Conservation (phyloP, 2,888 invertebrate species). For the Andrena trimmerana region DNA sequence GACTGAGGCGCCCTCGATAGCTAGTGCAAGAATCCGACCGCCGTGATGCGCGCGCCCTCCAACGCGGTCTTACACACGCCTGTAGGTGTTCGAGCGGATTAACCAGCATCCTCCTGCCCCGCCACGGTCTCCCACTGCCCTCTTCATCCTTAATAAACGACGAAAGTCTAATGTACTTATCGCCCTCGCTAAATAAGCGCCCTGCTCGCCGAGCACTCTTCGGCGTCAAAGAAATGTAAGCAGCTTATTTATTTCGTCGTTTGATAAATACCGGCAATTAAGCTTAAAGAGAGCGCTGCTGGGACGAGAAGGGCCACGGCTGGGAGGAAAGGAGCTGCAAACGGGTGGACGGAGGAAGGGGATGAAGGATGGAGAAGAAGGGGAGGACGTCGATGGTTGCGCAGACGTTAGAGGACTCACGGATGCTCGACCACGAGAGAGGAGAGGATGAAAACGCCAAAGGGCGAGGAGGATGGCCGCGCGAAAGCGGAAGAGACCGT, state of each 20-base stretch:
- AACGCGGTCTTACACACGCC: background rate
- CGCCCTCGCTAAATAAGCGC: slow-evolving; percentile 77
- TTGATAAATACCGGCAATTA: slow-evolving; percentile 83
- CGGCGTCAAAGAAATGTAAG: slow-evolving; percentile 79
- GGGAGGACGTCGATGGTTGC: slow-evolving; percentile 26
- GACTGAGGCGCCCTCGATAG: slow-evolving; percentile 17
- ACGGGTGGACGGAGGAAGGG: background rate
- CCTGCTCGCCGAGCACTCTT: slow-evolving; percentile 54
- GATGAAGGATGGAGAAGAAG: background rate
- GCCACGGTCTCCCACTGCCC: slow-evolving; percentile 31
- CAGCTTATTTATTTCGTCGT: slow-evolving; percentile 82
- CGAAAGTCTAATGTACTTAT: slow-evolving; percentile 76
- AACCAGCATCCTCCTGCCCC: slow-evolving; percentile 28
- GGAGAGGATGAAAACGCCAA: slow-evolving; percentile 37
- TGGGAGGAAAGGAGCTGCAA: background rate
- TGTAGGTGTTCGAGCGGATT: slow-evolving; percentile 54
- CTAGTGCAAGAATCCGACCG: slow-evolving; percentile 31
- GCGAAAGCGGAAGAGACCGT: slow-evolving; percentile 4
- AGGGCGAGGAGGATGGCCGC: slow-evolving; percentile 18
- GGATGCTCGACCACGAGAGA: slow-evolving; percentile 22
- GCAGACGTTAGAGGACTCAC: slow-evolving; percentile 46
- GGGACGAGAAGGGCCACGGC: slow-evolving; percentile 33
- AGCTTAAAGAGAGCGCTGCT: slow-evolving; percentile 71
- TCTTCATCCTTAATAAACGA: slow-evolving; percentile 69
- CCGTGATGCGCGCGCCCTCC: background rate